phyloP scores from a whole-genome alignment of 2,888 invertebrate genomes.

The Ellobium chinense region DNA sequence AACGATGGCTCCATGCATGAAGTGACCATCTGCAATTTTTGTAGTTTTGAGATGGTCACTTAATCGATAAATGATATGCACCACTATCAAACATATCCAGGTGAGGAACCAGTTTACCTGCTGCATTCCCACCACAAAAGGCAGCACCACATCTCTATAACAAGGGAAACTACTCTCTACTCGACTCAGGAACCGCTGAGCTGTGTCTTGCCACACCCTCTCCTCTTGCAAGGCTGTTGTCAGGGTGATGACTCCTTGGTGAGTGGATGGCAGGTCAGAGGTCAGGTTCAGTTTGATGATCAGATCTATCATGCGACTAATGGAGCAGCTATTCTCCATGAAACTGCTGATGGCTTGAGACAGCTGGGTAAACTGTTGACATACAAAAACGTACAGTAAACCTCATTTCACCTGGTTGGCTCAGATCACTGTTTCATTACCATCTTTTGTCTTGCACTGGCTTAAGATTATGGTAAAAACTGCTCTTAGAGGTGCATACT shows the following conservation, averaged over 20 bases:
- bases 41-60: too few species aligned
- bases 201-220: slow-evolving; percentile 66
- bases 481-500: too few species aligned
- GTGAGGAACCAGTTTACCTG: too few species aligned
- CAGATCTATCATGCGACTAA: slow-evolving; percentile 51
- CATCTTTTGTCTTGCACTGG: neutral
- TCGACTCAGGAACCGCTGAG: slow-evolving; percentile 60
- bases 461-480: too few species aligned
- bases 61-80: too few species aligned
- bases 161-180: slow-evolving; percentile 79
- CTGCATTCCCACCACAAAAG: slow-evolving; percentile 82
- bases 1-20: too few species aligned
- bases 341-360: slow-evolving; percentile 61
- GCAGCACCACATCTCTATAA: slow-evolving; percentile 90
- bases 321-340: slow-evolving; percentile 58
- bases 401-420: too few species aligned
- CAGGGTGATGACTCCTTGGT: neutral
- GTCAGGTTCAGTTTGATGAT: slow-evolving; percentile 56
- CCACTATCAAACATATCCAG: too few species aligned
- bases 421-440: neutral
- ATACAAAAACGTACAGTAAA: neutral
- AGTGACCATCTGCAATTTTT: too few species aligned
- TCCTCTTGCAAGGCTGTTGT: slow-evolving; percentile 60
- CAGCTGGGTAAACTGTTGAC: slow-evolving; percentile 60
- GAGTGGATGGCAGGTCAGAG: slow-evolving; percentile 47